Base-by-base conservation (phyloP, 1,140 invertebrate species). In the Hydropsyche tenuis region DNA sequence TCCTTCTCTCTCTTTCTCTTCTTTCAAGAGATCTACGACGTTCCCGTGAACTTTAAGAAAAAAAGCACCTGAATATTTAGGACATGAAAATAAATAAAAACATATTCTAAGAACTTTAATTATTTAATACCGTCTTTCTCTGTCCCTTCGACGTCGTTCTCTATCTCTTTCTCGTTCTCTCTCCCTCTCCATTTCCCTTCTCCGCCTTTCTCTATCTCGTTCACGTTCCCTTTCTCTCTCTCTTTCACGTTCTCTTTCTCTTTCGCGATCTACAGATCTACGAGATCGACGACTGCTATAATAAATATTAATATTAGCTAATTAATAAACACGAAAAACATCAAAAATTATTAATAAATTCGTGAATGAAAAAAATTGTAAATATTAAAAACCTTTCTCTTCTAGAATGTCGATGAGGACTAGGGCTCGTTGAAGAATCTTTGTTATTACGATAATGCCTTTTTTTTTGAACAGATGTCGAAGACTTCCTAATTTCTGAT, bases 381-480 rank as follows among this genome's bases (percentile, higher is more conserved):
- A 7, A 62, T 23, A 7, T 62, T 62, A 27, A 65, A 65, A 81
- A 85, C 82, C 84, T 85, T 68, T 86, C 84, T 69, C 85, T 81
- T 5, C 82, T 81, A 0, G 84, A 84, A 75, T 85, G 85, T 14
- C 84, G 79, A 18, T 83, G 78, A 3, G 85, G 84, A 72, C 85
- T 84, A 77, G 84, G 76, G 77, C 90, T 93, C 60, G 89, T 91
- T 0, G 90, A 92, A 27, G 89, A 91, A 75, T 93, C 91, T 51
- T 93, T 92, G 79, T 94, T 94, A 63, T 94, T 94, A 9, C 94
- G 87, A 79, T 96, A 96, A 65, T 95, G 94, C 23, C 94, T 81
- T 71, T 85, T 85, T 80, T 85, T 87, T 80, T 82, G 83, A 22
- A 77, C 48, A 22, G 76, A 77, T 48, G 76, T 77, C 14, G 73